Conservation (phyloP, 30 jellyfish, hydroid and myxozoan genomes). For the Nemopilema nomurai region DNA sequence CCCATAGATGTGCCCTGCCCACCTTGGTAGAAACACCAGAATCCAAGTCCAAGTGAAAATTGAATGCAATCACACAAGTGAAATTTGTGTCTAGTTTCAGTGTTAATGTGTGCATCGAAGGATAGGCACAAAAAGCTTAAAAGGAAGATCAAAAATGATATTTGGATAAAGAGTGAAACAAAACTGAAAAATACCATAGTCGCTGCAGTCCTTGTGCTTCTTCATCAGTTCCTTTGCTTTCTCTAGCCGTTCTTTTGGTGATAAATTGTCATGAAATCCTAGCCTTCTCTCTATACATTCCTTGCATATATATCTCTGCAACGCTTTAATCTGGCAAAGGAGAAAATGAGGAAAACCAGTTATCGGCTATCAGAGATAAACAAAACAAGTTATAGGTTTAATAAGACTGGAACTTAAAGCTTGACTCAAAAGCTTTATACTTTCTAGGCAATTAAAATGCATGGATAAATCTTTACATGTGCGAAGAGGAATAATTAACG, state of each 20-base stretch:
- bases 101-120: too few species aligned
- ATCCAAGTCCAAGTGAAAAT: neutral
- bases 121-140: neutral
- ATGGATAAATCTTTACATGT: too few species aligned
- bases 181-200: slow-evolving; percentile 57
- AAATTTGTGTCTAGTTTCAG: neutral
- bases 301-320: slow-evolving; percentile 72
- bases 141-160: neutral
- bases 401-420: too few species aligned
- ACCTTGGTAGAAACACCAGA: too few species aligned
- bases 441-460: too few species aligned
- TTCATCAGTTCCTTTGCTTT: slow-evolving; percentile 77
- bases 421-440: too few species aligned
- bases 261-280: slow-evolving; percentile 61
- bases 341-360: neutral
- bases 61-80: neutral
- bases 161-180: neutral
- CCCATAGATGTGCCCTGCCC: too few species aligned
- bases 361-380: neutral
- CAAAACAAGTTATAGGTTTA: too few species aligned
- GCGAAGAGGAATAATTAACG: too few species aligned
- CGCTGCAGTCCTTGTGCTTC: slow-evolving; percentile 75
- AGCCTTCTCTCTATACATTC: slow-evolving; percentile 84
- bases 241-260: slow-evolving; percentile 68
- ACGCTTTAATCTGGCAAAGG: slow-evolving; percentile 38